Conservation (phyloP, 2,113 vertebrate genomes). For the Anoplopoma fimbria region DNA sequence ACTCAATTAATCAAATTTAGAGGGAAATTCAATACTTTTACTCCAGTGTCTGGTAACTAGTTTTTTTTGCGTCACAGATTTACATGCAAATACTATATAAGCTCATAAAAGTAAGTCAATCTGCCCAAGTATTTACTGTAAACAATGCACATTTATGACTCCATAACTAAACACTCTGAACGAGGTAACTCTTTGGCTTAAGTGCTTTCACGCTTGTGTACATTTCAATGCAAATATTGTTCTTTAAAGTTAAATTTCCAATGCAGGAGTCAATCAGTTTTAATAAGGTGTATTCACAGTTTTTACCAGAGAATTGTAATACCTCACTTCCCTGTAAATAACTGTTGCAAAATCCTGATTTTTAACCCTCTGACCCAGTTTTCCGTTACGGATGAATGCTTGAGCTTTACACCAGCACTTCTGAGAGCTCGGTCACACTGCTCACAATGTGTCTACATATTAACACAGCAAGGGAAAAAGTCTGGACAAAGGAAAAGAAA, state of each 20-base stretch:
- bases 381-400: slow-evolving; percentile 29
- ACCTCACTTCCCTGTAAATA: not conserved
- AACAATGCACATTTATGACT: too few relatives aligned
- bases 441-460: slow-evolving; percentile 4
- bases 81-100: not conserved
- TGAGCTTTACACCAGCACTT: slow-evolving; percentile 43
- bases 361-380: slow-evolving; percentile 11
- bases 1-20: not conserved
- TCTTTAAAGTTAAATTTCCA: not conserved
- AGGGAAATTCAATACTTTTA: not conserved
- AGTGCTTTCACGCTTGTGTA: not conserved
- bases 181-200: not conserved
- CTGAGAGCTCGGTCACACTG: not conserved
- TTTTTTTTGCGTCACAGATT: not conserved
- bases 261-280: not conserved
- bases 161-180: too few relatives aligned
- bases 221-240: not conserved
- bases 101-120: not conserved
- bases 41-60: too few relatives aligned
- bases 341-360: slow-evolving; percentile 1
- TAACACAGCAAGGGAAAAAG: slow-evolving; percentile 24
- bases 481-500: slow-evolving; percentile 55
- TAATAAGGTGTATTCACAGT: not conserved
- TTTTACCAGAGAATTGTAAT: not conserved
- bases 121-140: too few relatives aligned